Conservation (phyloP, 2,113 vertebrate species). For the Nycticebus coucang region DNA sequence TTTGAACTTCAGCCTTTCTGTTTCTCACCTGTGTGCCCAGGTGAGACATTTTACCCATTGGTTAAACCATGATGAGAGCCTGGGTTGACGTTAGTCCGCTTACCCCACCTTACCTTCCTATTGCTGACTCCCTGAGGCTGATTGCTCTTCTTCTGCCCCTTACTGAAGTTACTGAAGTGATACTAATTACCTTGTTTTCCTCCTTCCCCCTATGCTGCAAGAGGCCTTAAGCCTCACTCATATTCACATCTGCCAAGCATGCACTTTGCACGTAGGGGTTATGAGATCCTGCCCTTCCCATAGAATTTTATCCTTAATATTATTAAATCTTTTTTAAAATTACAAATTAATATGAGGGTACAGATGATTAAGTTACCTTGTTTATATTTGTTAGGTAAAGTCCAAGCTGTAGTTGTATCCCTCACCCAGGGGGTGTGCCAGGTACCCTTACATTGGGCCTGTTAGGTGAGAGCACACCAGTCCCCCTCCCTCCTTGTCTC, state of each 20-base stretch:
- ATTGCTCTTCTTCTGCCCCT: rapidly evolving
- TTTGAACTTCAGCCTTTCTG: neutral
- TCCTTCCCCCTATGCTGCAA: neutral
- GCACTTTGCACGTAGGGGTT: neutral
- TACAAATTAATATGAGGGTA: no score
- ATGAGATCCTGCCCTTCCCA: neutral
- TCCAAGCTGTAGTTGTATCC: no score
- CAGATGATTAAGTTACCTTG: no score
- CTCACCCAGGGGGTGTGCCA: no score
- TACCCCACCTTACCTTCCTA: neutral
- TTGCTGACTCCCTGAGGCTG: no score
- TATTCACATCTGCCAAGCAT: no score
- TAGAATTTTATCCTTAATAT: neutral
- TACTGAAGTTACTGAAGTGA: neutral
- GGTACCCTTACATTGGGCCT: no score
- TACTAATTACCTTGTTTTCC: neutral
- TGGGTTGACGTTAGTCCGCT: neutral
- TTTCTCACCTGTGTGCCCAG: no score
- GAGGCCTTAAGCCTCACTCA: neutral
- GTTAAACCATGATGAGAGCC: neutral
- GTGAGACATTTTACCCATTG: neutral
- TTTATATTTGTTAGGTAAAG: no score
- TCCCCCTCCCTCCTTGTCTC: no score
- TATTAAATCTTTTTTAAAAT: neutral
- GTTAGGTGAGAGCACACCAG: no score